Evolutionary conservation across 2,888 invertebrate genomes (phyloP).

Genomic region (Lepidocyrtinus sp.): DNA sequence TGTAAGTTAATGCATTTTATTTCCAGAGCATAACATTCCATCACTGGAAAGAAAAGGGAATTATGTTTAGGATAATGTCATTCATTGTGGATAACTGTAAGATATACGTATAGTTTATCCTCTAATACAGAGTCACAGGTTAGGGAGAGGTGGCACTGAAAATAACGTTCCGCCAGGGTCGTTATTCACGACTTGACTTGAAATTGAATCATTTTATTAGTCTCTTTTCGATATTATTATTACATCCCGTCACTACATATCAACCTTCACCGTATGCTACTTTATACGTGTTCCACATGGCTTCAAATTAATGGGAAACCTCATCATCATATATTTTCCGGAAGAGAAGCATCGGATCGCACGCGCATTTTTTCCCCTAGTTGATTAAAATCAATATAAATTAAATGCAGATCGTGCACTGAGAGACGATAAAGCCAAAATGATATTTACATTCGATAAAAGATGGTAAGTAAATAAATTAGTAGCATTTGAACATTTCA

Average conservation of each 20-base stretch:
- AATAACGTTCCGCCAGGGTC: not conserved
- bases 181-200: not conserved
- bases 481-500: constrained; percentile 18
- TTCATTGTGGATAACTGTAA: not conserved
- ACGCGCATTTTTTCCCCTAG: constrained; percentile 4
- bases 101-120: not conserved
- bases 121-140: constrained; percentile 1
- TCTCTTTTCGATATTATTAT: constrained; percentile 4
- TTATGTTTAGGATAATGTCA: constrained; percentile 4
- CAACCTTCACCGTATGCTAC: not conserved
- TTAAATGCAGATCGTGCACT: not conserved
- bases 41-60: constrained; percentile 7
- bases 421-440: not conserved
- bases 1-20: not conserved
- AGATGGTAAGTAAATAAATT: constrained; percentile 14
- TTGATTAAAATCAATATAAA: constrained; percentile 18
- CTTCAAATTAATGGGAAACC: constrained; percentile 9
- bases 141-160: not conserved
- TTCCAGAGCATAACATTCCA: not conserved
- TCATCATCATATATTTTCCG: constrained; percentile 12
- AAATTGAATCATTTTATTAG: constrained; percentile 15
- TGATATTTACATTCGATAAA: constrained; percentile 11
- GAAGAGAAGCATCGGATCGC: not conserved
- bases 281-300: not conserved
- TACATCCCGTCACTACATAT: not conserved